These are phyloP conservation scores for Heterocephalus glaber DNA, from an alignment of 2,113 vertebrate species.

Conservation along the genomic window DNA sequence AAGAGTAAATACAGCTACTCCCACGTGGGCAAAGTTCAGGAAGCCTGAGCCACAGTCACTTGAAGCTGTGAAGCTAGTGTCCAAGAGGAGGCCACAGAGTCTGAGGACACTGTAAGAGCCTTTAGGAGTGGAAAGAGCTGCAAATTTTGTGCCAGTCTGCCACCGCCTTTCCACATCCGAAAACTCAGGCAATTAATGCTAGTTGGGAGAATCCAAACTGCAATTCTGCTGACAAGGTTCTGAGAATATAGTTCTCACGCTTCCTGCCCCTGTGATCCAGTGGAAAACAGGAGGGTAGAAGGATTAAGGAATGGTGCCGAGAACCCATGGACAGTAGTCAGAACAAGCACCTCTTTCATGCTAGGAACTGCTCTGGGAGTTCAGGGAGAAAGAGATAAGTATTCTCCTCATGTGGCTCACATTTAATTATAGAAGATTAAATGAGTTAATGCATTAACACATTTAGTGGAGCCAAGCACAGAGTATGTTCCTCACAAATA, in stretches of 20 bases:
- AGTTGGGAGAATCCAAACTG: background rate
- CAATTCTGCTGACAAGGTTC: background rate
- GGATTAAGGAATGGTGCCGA: background rate
- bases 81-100: background rate
- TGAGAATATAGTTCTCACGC: background rate
- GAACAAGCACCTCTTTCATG: background rate
- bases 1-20: background rate
- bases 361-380: background rate
- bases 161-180: background rate
- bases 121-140: background rate
- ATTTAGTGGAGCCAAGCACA: background rate
- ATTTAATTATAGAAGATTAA: constrained; percentile 14
- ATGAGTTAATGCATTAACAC: background rate
- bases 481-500: background rate
- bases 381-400: background rate
- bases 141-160: background rate
- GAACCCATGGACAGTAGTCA: background rate
- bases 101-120: background rate
- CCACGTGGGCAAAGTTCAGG: background rate
- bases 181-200: background rate
- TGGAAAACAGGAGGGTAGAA: background rate
- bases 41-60: constrained; percentile 3
- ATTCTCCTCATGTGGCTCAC: background rate
- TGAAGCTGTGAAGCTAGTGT: background rate
- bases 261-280: background rate